These are phyloP conservation scores for Urosaurus nigricauda DNA, from an alignment of 2,797 vertebrate species.

Conservation along the genomic window DNA sequence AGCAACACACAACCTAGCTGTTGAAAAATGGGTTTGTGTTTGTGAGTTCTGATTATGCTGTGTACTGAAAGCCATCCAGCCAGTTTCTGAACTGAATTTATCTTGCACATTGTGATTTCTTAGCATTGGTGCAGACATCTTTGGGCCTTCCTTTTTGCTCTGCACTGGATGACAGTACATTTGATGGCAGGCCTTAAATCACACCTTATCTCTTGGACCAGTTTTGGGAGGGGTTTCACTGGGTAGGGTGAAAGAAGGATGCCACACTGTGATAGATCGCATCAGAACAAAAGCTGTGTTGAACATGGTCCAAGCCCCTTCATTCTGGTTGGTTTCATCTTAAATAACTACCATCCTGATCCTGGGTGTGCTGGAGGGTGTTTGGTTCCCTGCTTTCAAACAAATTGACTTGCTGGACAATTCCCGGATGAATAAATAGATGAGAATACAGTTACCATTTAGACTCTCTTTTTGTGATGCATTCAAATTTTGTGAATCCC, in stretches of 20 bases:
- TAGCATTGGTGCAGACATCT: not conserved
- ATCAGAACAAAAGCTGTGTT: not conserved
- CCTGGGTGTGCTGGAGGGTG: not conserved
- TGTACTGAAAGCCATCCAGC: not conserved
- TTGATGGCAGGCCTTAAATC: not conserved
- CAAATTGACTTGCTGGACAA: not conserved
- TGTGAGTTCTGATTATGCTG: conserved; percentile 1
- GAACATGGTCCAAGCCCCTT: not conserved
- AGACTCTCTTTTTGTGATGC: not conserved
- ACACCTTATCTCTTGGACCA: not conserved
- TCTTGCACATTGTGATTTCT: conserved; percentile 2
- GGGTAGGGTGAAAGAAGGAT: not conserved
- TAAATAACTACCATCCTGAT: not conserved
- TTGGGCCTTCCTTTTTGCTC: not conserved
- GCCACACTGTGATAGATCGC: not conserved
- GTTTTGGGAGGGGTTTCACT: too few relatives aligned
- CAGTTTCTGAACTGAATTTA: not conserved
- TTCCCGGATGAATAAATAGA: not conserved
- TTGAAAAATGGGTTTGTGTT: not conserved
- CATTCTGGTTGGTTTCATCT: not conserved
- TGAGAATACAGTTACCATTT: not conserved
- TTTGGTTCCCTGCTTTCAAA: not conserved
- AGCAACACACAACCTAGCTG: not conserved
- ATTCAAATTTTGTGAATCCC: not conserved
- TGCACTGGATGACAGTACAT: not conserved